Conservation (phyloP, 2,797 vertebrate species). For the Sebastes vulpes region DNA sequence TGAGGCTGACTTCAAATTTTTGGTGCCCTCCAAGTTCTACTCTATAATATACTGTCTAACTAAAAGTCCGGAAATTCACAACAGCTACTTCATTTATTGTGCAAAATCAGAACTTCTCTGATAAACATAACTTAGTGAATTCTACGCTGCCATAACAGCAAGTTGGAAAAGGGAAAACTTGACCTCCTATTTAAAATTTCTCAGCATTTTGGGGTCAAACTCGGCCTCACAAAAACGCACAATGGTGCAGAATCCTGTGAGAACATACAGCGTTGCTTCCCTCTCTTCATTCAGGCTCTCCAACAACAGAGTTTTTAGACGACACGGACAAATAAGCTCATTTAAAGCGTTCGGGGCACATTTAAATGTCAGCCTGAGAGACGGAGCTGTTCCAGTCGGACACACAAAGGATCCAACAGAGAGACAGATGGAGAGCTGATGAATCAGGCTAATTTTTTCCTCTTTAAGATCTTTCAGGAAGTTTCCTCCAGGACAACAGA, state of each 20-base stretch:
- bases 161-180: neutral
- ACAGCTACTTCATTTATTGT: neutral
- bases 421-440: slow-evolving; percentile 25
- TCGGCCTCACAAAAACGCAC: neutral
- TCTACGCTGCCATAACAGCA: neutral
- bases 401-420: slow-evolving; percentile 35
- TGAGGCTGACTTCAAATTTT: neutral
- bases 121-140: neutral
- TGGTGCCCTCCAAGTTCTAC: neutral
- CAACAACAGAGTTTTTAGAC: neutral
- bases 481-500: slow-evolving; percentile 3
- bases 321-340: slow-evolving; percentile 45
- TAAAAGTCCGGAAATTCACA: neutral
- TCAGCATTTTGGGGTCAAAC: neutral
- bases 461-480: slow-evolving; percentile 1
- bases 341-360: slow-evolving; percentile 32
- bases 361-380: slow-evolving; percentile 57
- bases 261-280: neutral
- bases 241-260: neutral
- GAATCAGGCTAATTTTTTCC: neutral
- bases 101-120: neutral
- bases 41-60: neutral
- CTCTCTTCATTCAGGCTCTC: neutral
- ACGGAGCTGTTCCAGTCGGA: slow-evolving; percentile 16
- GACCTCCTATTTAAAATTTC: neutral